These are phyloP conservation scores for Pristionchus mayeri DNA, from an alignment of 2,888 invertebrate species.

Conservation along the genomic window DNA sequence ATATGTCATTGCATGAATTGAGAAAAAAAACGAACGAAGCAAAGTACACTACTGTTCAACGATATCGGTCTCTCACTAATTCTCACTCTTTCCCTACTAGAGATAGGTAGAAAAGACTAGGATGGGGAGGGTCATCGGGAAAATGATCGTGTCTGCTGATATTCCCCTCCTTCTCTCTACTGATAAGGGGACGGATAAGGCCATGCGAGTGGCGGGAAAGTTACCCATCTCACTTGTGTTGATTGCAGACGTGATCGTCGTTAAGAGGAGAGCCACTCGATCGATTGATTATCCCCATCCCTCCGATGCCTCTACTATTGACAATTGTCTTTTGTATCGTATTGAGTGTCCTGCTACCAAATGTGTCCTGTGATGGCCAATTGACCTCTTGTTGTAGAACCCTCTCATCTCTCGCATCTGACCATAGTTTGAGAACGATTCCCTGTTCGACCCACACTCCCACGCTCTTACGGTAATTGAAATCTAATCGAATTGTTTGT, in stretches of 20 bases:
- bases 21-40: neutral
- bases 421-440: no score
- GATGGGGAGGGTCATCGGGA: neutral
- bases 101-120: neutral
- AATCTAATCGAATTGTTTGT: no score
- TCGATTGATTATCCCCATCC: neutral
- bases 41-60: neutral
- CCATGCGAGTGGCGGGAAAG: no score
- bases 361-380: no score
- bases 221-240: neutral
- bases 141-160: neutral
- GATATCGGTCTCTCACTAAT: neutral
- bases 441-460: no score
- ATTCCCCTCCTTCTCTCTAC: no score
- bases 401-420: no score
- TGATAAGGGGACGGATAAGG: conserved; percentile 1
- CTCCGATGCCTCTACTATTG: no score
- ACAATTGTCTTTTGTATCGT: no score
- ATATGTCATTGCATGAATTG: neutral
- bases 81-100: neutral
- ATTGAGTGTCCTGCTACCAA: no score
- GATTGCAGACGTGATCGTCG: conserved; percentile 44
- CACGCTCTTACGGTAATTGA: no score
- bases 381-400: no score
- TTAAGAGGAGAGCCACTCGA: conserved; percentile 2